Evolutionary conservation across 2,888 invertebrate genomes (phyloP).

Genomic region (Pemphredon lugubris): DNA sequence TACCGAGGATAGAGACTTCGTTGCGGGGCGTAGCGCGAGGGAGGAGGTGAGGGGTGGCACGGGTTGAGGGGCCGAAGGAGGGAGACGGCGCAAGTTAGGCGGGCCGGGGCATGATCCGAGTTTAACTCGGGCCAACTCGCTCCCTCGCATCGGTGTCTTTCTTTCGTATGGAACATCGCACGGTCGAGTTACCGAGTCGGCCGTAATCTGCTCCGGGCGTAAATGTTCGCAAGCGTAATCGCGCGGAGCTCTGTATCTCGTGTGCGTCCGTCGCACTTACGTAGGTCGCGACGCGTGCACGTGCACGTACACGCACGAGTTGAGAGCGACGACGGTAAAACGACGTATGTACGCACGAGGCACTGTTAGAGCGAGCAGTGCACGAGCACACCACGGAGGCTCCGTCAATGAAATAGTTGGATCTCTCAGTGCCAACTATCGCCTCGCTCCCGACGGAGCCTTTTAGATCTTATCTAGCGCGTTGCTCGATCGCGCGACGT

Average conservation of each 20-base stretch:
- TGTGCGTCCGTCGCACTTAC: slow-evolving; percentile 27
- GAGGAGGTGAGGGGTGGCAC: too few species aligned
- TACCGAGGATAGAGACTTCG: too few species aligned
- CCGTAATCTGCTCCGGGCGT: too few species aligned
- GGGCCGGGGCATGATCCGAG: too few species aligned
- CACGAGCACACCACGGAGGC: slow-evolving; percentile 54
- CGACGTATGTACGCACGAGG: slow-evolving; percentile 22
- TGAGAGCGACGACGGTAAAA: background rate
- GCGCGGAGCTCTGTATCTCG: slow-evolving; percentile 28
- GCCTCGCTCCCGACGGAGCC: slow-evolving; percentile 70
- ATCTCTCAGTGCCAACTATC: slow-evolving; percentile 78
- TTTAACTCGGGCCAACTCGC: too few species aligned
- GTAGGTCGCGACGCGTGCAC: slow-evolving; percentile 22
- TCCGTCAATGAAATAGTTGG: slow-evolving; percentile 77
- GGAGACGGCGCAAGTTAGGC: too few species aligned
- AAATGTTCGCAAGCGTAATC: slow-evolving; percentile 49
- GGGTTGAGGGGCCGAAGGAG: too few species aligned
- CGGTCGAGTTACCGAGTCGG: too few species aligned
- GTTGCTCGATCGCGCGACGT: slow-evolving; percentile 28
- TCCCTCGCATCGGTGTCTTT: too few species aligned
- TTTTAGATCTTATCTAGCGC: slow-evolving; percentile 61
- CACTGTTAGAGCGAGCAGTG: too few species aligned
- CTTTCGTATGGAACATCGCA: too few species aligned
- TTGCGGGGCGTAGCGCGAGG: too few species aligned
- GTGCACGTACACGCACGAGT: slow-evolving; percentile 20